A percentile compares a stretch with the other conserved stretches of the same genome.
These are phyloP conservation scores for Ranitomeya imitator DNA, from an alignment of 2,113 vertebrate species.

Conservation along the genomic window DNA sequence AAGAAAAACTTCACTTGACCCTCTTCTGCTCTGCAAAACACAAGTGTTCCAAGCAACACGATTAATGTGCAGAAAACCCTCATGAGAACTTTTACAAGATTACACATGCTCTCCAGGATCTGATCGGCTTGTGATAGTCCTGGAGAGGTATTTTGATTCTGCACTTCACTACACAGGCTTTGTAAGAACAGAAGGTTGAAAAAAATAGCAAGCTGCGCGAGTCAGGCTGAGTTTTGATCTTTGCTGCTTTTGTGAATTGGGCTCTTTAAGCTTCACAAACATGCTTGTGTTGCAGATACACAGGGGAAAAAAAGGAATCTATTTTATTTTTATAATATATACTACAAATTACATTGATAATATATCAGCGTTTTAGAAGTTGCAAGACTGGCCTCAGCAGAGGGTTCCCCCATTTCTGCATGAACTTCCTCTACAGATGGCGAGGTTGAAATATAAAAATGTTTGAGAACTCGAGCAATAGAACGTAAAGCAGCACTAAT, in stretches of 20 bases:
- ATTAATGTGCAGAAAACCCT: slow-evolving; percentile 28
- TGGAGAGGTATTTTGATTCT: slow-evolving; percentile 37
- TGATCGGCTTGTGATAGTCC: slow-evolving; percentile 32
- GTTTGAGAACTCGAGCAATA: too few relatives aligned
- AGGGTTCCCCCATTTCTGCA: too few relatives aligned
- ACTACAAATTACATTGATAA: too few relatives aligned
- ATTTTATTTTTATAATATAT: too few relatives aligned
- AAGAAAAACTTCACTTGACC: neutral
- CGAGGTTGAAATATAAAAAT: too few relatives aligned
- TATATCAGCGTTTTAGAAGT: too few relatives aligned
- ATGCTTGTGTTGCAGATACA: neutral
- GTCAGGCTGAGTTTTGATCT: slow-evolving; percentile 3
- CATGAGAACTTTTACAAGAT: slow-evolving; percentile 38
- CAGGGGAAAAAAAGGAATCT: too few relatives aligned
- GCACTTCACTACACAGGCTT: neutral
- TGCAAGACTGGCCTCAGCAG: too few relatives aligned
- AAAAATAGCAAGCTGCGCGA: neutral
- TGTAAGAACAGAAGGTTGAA: slow-evolving; percentile 9
- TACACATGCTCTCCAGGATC: slow-evolving; percentile 42
- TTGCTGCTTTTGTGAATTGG: neutral
- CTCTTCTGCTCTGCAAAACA: neutral
- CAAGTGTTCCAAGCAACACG: neutral
- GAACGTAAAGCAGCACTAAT: too few relatives aligned
- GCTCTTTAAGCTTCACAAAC: slow-evolving; percentile 6
- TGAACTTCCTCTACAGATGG: too few relatives aligned